phyloP scores from a whole-genome alignment of 2,113 vertebrate genomes.

The Nannospalax galili region DNA sequence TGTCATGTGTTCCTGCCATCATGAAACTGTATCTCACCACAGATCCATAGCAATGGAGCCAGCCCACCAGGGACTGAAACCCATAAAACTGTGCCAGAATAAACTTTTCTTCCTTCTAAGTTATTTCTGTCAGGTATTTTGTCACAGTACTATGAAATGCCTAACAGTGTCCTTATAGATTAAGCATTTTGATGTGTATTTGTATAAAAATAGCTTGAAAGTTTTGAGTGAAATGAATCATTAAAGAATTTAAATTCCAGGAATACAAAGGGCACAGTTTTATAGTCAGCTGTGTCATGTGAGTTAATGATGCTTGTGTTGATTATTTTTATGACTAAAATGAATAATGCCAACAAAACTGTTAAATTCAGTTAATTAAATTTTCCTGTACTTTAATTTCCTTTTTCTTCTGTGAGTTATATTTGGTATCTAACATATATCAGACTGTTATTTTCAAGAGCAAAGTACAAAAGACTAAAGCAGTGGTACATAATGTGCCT shows the following conservation, averaged over 20 bases:
- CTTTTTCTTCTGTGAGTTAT: not conserved
- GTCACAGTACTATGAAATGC: not conserved
- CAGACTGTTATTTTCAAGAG: not conserved
- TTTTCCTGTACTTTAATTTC: constrained; percentile 12
- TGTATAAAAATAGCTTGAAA: constrained; percentile 1
- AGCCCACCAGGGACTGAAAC: too few species aligned
- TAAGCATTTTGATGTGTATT: not conserved
- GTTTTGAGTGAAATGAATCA: not conserved
- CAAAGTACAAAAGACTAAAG: not conserved
- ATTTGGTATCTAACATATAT: constrained; percentile 1
- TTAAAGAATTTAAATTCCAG: not conserved
- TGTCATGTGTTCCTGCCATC: too few species aligned
- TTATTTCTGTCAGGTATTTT: not conserved
- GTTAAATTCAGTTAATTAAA: not conserved
- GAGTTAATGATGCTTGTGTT: not conserved
- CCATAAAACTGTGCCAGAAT: too few species aligned
- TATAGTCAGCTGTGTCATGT: not conserved
- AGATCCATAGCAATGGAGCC: not conserved
- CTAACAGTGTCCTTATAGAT: not conserved
- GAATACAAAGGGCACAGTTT: not conserved
- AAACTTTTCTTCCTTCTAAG: too few species aligned
- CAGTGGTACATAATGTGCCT: not conserved
- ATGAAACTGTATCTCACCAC: not conserved
- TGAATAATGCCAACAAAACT: not conserved
- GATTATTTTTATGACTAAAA: constrained; percentile 25